Conservation (phyloP, 2,113 vertebrate genomes). For the Megalops atlanticus region DNA sequence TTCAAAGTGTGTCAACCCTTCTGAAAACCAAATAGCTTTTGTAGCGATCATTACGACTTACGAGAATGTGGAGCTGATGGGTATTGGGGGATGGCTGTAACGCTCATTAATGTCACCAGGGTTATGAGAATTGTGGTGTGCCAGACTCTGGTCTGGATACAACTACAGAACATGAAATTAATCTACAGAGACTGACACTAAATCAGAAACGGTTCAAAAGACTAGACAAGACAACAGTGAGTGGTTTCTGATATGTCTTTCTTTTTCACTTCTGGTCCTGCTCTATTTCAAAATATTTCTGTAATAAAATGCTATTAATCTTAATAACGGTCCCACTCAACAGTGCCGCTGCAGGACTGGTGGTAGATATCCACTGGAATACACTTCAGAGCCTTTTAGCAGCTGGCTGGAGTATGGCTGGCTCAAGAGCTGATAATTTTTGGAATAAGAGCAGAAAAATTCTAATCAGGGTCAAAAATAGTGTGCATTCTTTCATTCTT, state of each 20-base stretch:
- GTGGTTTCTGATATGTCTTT: not conserved
- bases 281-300: conserved; percentile 1
- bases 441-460: not conserved
- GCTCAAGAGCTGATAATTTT: not conserved
- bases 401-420: not conserved
- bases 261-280: not conserved
- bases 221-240: not conserved
- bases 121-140: not conserved
- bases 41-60: not conserved
- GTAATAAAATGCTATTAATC: conserved; percentile 15
- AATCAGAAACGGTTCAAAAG: not conserved
- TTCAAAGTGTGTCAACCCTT: not conserved
- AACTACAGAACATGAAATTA: not conserved
- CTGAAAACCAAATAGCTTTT: not conserved
- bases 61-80: not conserved
- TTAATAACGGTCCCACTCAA: not conserved
- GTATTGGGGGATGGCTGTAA: not conserved
- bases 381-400: conserved; percentile 5
- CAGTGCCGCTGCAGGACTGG: not conserved
- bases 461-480: conserved; percentile 1
- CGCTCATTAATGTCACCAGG: conserved; percentile 14
- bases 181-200: conserved; percentile 10
- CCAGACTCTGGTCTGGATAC: conserved; percentile 19
- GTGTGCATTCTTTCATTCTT: not conserved
- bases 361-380: not conserved